Conservation (phyloP, 2,888 invertebrate species). For the Embidobia sp. region DNA sequence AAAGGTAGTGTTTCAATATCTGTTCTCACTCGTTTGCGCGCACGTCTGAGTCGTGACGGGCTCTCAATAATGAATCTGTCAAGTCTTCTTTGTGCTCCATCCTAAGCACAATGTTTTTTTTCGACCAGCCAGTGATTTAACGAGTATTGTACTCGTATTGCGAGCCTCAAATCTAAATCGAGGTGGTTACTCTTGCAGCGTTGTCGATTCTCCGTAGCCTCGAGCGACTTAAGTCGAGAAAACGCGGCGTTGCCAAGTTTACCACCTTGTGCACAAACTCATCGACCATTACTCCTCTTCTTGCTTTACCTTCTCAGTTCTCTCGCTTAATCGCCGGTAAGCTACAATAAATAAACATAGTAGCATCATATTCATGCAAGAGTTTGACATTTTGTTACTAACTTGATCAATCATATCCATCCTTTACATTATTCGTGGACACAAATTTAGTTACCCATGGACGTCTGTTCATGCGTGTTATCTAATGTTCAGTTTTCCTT, state of each 20-base stretch:
- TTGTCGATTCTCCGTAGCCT: conserved; percentile 70
- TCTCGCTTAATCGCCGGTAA: conserved; percentile 62
- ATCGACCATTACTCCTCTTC: conserved; percentile 45
- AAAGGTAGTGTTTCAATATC: conserved; percentile 52
- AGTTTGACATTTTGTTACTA: no score
- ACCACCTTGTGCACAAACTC: conserved; percentile 39
- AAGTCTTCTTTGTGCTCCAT: background rate
- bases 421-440: no score
- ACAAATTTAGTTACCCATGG: no score
- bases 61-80: background rate
- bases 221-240: conserved; percentile 21
- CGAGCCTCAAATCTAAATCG: conserved; percentile 56
- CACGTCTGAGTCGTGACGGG: background rate
- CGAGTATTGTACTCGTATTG: conserved; percentile 53
- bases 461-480: no score
- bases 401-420: no score
- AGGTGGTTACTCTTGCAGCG: conserved; percentile 65
- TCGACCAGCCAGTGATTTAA: conserved; percentile 55
- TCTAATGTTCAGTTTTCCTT: no score
- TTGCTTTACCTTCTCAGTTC: conserved; percentile 51
- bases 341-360: conserved; percentile 57
- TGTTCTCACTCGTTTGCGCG: conserved; percentile 24
- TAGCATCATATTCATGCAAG: background rate
- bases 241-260: conserved; percentile 49
- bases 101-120: conserved; percentile 12